phyloP scores from a whole-genome alignment of 2,888 invertebrate species.

The Stratiomys singularior region DNA sequence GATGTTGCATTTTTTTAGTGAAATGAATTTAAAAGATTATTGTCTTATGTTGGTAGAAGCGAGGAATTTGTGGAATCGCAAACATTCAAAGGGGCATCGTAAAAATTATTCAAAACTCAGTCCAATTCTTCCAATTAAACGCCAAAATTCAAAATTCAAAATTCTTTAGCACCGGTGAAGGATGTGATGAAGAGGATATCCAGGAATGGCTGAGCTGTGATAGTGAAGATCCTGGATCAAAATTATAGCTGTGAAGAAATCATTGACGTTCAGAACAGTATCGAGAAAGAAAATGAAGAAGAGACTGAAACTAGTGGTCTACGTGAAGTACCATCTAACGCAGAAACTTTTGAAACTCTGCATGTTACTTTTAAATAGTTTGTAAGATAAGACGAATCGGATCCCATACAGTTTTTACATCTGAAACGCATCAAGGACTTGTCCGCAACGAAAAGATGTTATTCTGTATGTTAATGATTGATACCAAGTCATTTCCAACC shows the following conservation, averaged over 20 bases:
- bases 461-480: too few relatives aligned
- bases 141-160: neutral
- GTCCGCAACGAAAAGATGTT: too few relatives aligned
- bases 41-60: slow-evolving; percentile 44
- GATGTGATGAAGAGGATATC: neutral
- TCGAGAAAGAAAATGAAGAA: slow-evolving; percentile 39
- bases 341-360: too few relatives aligned
- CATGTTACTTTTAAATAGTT: too few relatives aligned
- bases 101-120: neutral
- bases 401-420: too few relatives aligned
- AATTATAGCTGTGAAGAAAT: slow-evolving; percentile 46
- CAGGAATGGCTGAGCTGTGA: neutral
- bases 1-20: too few relatives aligned
- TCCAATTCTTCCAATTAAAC: neutral
- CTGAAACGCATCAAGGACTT: too few relatives aligned
- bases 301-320: slow-evolving; percentile 20
- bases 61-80: slow-evolving; percentile 17
- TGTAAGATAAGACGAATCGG: too few relatives aligned
- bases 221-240: slow-evolving; percentile 6
- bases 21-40: too few relatives aligned
- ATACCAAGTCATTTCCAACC: too few relatives aligned
- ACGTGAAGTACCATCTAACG: neutral
- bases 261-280: slow-evolving; percentile 41
- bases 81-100: slow-evolving; percentile 26
- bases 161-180: neutral